Base-by-base conservation (phyloP, 2,888 invertebrate species). In the Clunio marinus region DNA sequence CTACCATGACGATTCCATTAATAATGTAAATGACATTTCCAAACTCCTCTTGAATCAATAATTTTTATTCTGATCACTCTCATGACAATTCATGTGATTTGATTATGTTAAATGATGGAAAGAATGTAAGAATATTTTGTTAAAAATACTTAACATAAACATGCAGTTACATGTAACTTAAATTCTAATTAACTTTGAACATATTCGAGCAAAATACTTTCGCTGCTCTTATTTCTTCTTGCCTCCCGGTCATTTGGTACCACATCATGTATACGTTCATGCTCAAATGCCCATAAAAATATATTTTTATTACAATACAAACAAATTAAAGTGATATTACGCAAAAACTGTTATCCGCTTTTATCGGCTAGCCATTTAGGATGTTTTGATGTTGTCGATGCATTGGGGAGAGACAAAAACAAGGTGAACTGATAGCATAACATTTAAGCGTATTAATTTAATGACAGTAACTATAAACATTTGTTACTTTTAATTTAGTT, bases 291-390 rank as follows among this genome's bases (percentile, higher is more conserved):
- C n/a, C 28, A 60, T 60, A 60, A 60, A 60, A 60, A 60, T 60
- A 60, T 60, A 60, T 41, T 60, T 60, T 60, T 60, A 60, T 60
- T 60, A 25, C 13, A 17, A 7, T 28, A 15, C 60, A 60, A 60
- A 60, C 60, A 60, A 60, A 60, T 60, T 60, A 60, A 60, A 60
- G 37, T 60, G 60, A 60, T 35, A 60, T 60, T 60, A 60, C 22
- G 22, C 57, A 27, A n/a, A 32, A 37, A 37, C 32, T 60, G 37
- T 60, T 60, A 60, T 60, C 60, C 22, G n/a, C 32, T 51, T 51
- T 51, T 51, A 51, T 51, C 20, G 17, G 8, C 22, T 20, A 20
- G n/a, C 22, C 22, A 3, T 51, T 17, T 51, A 20, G 17, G 51
- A 15, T 8, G 3, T 32, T 32, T 32, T 7, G 32, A 4, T 32